These are phyloP conservation scores for Erannis defoliaria DNA, from an alignment of 2,888 invertebrate species.

Conservation along the genomic window DNA sequence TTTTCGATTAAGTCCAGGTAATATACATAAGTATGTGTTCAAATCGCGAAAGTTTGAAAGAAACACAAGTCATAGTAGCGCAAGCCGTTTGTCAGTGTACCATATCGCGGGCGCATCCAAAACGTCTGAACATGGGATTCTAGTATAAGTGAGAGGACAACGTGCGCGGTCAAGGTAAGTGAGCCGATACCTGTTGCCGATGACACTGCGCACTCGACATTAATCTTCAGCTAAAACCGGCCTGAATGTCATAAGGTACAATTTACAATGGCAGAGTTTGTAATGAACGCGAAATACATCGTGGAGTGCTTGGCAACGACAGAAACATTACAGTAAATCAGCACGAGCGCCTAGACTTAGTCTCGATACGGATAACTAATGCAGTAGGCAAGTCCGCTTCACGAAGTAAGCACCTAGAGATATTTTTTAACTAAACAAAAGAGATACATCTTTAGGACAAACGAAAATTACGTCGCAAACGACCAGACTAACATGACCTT, in stretches of 20 bases:
- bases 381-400: conserved; percentile 27
- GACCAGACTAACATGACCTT: conserved; percentile 11
- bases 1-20: no score
- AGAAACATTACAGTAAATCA: conserved; percentile 56
- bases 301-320: conserved; percentile 42
- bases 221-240: conserved; percentile 66
- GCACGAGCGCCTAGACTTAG: conserved; percentile 54
- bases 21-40: no score
- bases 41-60: no score
- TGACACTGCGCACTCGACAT: conserved; percentile 71
- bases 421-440: conserved; percentile 7
- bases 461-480: conserved; percentile 3
- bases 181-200: conserved; percentile 70
- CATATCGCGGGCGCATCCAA: conserved; percentile 51
- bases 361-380: conserved; percentile 50
- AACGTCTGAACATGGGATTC: conserved; percentile 60
- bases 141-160: conserved; percentile 76
- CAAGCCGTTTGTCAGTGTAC: conserved; percentile 44
- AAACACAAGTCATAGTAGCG: conserved; percentile 50
- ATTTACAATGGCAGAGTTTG: conserved; percentile 50
- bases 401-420: background rate
- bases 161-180: conserved; percentile 82
- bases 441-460: conserved; percentile 1
- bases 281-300: conserved; percentile 48
- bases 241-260: conserved; percentile 58